Conservation (phyloP, 2,888 invertebrate genomes). For the Gari tellinella region DNA sequence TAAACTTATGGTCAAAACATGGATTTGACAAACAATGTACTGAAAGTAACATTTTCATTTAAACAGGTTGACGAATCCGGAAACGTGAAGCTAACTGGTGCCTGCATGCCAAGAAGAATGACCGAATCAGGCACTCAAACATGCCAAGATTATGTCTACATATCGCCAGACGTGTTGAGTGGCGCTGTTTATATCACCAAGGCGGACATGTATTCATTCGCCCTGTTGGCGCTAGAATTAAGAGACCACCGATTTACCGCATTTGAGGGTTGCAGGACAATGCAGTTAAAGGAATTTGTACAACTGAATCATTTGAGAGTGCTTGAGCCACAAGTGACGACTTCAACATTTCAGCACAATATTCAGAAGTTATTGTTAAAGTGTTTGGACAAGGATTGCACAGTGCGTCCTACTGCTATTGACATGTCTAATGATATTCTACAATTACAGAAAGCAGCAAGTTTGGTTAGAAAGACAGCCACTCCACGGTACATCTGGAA, state of each 20-base stretch:
- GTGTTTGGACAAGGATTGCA: too few relatives aligned
- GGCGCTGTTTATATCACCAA: conserved; percentile 25
- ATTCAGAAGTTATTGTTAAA: too few relatives aligned
- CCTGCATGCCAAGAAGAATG: conserved; percentile 37
- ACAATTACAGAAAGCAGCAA: too few relatives aligned
- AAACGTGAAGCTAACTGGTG: conserved; percentile 44
- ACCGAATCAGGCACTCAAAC: neutral
- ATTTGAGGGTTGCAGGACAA: neutral
- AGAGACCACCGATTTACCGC: conserved; percentile 12
- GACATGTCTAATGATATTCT: too few relatives aligned
- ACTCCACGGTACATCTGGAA: too few relatives aligned
- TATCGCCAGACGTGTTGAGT: conserved; percentile 46
- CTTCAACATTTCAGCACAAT: too few relatives aligned
- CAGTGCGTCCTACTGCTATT: too few relatives aligned
- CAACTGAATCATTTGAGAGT: neutral
- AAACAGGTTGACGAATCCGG: conserved; percentile 25
- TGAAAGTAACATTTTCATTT: too few relatives aligned
- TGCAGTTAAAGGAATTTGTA: conserved; percentile 3
- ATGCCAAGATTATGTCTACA: conserved; percentile 28
- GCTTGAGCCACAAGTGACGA: too few relatives aligned
- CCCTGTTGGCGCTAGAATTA: conserved; percentile 44
- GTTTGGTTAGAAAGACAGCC: too few relatives aligned
- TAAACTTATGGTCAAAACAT: too few relatives aligned
- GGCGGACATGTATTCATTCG: conserved; percentile 54
- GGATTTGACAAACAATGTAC: too few relatives aligned